These are phyloP conservation scores for Xyrauchen texanus DNA, from an alignment of 2,113 vertebrate species.

Conservation along the genomic window DNA sequence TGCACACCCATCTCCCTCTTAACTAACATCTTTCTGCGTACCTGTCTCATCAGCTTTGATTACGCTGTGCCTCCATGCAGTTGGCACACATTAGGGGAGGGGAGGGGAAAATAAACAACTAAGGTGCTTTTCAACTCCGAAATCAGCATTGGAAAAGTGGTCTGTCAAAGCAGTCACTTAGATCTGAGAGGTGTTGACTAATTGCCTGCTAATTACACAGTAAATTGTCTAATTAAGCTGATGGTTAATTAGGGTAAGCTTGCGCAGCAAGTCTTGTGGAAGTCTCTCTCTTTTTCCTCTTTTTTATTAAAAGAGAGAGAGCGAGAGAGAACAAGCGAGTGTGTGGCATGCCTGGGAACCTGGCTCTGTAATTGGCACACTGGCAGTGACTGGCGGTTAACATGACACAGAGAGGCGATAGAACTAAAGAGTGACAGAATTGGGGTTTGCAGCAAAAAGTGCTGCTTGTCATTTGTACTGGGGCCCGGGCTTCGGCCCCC, in stretches of 20 bases:
- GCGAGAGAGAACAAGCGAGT: conserved; percentile 10
- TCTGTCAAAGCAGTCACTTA: conserved; percentile 92
- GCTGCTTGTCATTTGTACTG: conserved; percentile 72
- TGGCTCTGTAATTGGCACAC: conserved; percentile 88
- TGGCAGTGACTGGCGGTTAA: conserved; percentile 84
- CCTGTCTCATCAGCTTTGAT: conserved; percentile 48
- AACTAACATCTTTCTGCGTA: conserved; percentile 29
- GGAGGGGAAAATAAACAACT: conserved; percentile 63
- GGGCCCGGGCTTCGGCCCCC: conserved; percentile 57
- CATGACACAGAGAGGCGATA: conserved; percentile 69
- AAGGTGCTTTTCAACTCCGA: conserved; percentile 70
- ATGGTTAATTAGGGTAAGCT: conserved; percentile 93
- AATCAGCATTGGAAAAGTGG: conserved; percentile 80
- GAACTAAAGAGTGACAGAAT: conserved; percentile 78
- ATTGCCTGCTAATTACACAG: conserved; percentile 96
- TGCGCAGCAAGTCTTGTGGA: conserved; percentile 88
- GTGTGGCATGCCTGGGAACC: conserved; percentile 80
- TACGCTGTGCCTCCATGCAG: conserved; percentile 51
- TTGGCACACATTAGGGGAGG: conserved; percentile 47
- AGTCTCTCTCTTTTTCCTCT: conserved; percentile 60
- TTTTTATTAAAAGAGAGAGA: conserved; percentile 9
- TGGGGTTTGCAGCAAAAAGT: conserved; percentile 73
- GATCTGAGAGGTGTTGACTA: conserved; percentile 92
- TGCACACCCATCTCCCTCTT: background rate
- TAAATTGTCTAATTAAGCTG: conserved; percentile 97